Evolutionary conservation across 2,113 vertebrate species (phyloP), one percentile per base, ranked within the genome.

Genomic region (Stercorarius parasiticus): DNA sequence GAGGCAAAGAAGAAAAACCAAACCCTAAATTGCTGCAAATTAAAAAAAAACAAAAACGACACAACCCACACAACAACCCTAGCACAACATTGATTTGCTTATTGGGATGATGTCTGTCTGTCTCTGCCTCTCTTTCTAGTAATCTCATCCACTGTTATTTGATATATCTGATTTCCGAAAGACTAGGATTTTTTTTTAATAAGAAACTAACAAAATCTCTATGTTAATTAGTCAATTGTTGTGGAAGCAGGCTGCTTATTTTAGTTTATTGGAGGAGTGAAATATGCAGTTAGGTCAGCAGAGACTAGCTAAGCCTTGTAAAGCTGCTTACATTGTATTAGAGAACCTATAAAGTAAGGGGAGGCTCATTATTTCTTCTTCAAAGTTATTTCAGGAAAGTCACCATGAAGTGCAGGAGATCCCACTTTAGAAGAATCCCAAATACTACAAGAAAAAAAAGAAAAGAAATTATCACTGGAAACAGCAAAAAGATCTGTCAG

Each of bases 321-420:
- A 98, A 98, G 98, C 98, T 97, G 97, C 98, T 98, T 98, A 97
- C 52, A 7, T 95, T 97, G 97, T 95, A 97, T 96, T 97, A 97
- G 95, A 97, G 96, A 98, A 97, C 87, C 86, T 94, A 82, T 97
- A 87, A 93, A 97, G 96, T 93, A 95, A 97, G 87, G 87, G 94
- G 61, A 90, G 93, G 93, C 85, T 97, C 93, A 82, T 97, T 98
- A 96, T 97, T 97, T 95, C 89, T 27, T 76, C 70, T 94, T 90
- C 73, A 83, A 81, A 98, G 97, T 98, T 98, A 97, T 98, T 98
- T 98, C 95, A 97, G 97, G 97, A 98, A 98, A 69, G 77, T 86
- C 90, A 43, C n/a, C 84, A 85, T 76, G 86, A 97, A 96, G 80
- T 95, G 76, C 86, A 74, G 61, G 79, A 90, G 82, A 85, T 94